Base-by-base conservation (phyloP, 2,888 invertebrate species). In the Cantharis lateralis region DNA sequence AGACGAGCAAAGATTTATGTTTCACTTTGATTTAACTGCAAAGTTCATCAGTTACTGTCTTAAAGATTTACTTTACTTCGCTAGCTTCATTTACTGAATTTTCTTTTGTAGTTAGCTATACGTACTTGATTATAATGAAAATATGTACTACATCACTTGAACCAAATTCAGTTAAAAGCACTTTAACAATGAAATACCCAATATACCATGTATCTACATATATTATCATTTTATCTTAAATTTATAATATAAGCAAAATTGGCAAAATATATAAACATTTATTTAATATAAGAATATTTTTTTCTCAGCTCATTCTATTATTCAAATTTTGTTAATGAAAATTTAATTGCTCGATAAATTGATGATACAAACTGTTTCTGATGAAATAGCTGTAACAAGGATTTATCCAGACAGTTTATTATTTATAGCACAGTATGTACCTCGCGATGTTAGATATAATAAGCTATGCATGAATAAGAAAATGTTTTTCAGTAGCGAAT, bases 21-120 rank as follows among this genome's bases (percentile, higher is more conserved):
- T 71, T 78, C 71, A 71, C 71, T 78, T 78, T 78, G 78, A 78
- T 78, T 78, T 78, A 78, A 75, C 75, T 78, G 75, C 75, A 73
- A 75, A 75, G 75, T 75, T 78, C 72, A 78, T 78, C 75, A 78
- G 78, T 78, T 78, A 75, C 78, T 75, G 78, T 78, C 78, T 73
- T 75, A 26, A 71, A 78, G 78, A 78, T 78, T 78, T 78, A 73
- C 75, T 78, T 64, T 75, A 71, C 71, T 71, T 63, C 73, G 75
- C 71, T 75, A 75, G 75, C 78, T 78, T 75, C 73, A 78, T 75
- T 78, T 78, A 62, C 70, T 48, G 48, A 48, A 48, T 48, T 48
- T 48, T 48, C 48, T 48, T 48, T 48, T n/a, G 48, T 48, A 48
- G 48, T 48, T 48, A 48, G 48, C 48, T 48, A 48, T 48, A 48